A percentile compares a stretch with the other conserved stretches of the same genome.
These are phyloP conservation scores for Aythya baeri DNA, from an alignment of 2,113 vertebrate species.

Conservation along the genomic window DNA sequence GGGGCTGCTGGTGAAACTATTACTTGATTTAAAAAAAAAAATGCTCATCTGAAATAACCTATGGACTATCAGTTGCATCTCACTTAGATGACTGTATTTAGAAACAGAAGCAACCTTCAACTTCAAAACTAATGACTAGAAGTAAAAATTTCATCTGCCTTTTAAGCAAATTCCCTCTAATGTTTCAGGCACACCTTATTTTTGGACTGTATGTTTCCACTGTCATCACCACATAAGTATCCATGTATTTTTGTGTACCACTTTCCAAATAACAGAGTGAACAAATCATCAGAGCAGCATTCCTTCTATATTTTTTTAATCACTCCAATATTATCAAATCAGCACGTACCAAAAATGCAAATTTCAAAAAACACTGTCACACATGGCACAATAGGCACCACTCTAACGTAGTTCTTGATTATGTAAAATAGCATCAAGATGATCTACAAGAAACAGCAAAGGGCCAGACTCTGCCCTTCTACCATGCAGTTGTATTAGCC, in stretches of 20 bases:
- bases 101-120: neutral
- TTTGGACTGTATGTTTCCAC: neutral
- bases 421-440: neutral
- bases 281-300: neutral
- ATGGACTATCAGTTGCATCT: neutral
- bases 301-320: neutral
- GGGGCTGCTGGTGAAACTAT: neutral
- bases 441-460: neutral
- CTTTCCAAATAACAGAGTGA: neutral
- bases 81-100: neutral
- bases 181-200: neutral
- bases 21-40: neutral
- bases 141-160: slow-evolving; percentile 3
- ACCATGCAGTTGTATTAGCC: fast-evolving
- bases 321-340: neutral
- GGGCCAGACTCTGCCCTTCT: neutral
- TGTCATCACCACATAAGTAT: neutral
- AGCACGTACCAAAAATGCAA: neutral
- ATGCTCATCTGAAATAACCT: neutral
- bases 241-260: neutral
- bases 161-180: slow-evolving; percentile 16
- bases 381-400: neutral
- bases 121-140: neutral
- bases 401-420: neutral
- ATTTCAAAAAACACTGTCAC: neutral